phyloP scores from a whole-genome alignment of 2,888 invertebrate species.

The Lithodes maja region DNA sequence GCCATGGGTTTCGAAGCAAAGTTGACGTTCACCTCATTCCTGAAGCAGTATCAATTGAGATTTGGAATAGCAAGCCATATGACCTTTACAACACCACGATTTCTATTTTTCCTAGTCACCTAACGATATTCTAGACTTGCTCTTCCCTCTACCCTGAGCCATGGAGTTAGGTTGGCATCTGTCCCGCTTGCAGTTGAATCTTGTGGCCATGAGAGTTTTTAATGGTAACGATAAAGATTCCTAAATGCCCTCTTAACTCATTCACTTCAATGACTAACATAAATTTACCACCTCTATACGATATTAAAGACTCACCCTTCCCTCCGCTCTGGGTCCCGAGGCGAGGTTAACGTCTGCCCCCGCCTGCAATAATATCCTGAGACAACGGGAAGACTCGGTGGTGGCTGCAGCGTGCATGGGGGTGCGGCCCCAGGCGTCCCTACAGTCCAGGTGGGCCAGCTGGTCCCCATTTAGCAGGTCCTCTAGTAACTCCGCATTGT shows the following conservation, averaged over 20 bases:
- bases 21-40: no score
- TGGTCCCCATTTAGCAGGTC: slow-evolving; percentile 85
- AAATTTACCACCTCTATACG: no score
- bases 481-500: slow-evolving; percentile 88
- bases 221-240: no score
- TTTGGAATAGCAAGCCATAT: no score
- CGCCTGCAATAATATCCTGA: slow-evolving; percentile 82
- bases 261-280: no score
- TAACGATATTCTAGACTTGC: not conserved
- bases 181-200: no score
- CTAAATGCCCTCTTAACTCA: no score
- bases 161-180: not conserved
- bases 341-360: slow-evolving; percentile 76
- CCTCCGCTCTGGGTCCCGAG: slow-evolving; percentile 62
- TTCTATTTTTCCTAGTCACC: no score
- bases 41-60: no score
- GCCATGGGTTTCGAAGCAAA: no score
- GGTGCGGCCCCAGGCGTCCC: slow-evolving; percentile 84
- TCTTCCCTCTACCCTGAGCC: not conserved
- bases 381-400: slow-evolving; percentile 84
- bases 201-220: no score
- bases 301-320: slow-evolving; percentile 33
- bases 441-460: slow-evolving; percentile 80
- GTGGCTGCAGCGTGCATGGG: slow-evolving; percentile 89
- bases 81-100: no score